phyloP scores from a whole-genome alignment of 2,888 invertebrate genomes.

The Thereva unica region DNA sequence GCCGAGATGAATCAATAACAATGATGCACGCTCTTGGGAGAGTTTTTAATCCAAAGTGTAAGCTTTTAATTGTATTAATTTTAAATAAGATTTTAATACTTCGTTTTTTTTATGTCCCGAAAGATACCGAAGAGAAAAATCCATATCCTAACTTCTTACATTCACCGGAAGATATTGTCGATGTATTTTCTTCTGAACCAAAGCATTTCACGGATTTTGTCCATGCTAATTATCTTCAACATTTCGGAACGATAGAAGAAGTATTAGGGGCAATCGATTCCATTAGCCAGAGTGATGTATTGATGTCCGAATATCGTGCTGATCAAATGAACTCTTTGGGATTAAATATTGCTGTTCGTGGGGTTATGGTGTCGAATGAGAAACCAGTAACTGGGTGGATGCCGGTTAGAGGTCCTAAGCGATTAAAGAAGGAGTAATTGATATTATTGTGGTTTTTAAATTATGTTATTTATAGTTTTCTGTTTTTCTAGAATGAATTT shows the following conservation, averaged over 20 bases:
- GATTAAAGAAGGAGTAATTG: slow-evolving; percentile 13
- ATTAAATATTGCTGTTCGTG: slow-evolving; percentile 67
- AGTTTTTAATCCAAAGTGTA: slow-evolving; percentile 78
- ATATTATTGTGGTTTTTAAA: not conserved
- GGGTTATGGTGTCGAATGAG: slow-evolving; percentile 73
- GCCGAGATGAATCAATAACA: slow-evolving; percentile 71
- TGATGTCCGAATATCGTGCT: slow-evolving; percentile 69
- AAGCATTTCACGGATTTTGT: slow-evolving; percentile 69
- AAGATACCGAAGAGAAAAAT: slow-evolving; percentile 52
- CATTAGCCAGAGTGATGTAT: slow-evolving; percentile 71
- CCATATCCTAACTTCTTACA: slow-evolving; percentile 61
- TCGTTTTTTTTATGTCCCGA: slow-evolving; percentile 41
- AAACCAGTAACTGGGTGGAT: slow-evolving; percentile 73
- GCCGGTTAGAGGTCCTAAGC: slow-evolving; percentile 64
- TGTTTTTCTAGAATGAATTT: slow-evolving; percentile 22
- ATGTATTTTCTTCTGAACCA: slow-evolving; percentile 70
- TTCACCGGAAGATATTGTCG: slow-evolving; percentile 68
- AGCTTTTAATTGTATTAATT: not conserved
- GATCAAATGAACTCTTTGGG: slow-evolving; percentile 59
- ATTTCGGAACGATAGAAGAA: slow-evolving; percentile 70
- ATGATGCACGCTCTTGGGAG: slow-evolving; percentile 77
- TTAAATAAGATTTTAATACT: not conserved
- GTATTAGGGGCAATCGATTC: slow-evolving; percentile 65
- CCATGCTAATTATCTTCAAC: slow-evolving; percentile 75
- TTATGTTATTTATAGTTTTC: slow-evolving; percentile 10